Evolutionary conservation across 1,140 invertebrate genomes (phyloP), one percentile per base, ranked within the genome.

Genomic region (Sycophila sp.): DNA sequence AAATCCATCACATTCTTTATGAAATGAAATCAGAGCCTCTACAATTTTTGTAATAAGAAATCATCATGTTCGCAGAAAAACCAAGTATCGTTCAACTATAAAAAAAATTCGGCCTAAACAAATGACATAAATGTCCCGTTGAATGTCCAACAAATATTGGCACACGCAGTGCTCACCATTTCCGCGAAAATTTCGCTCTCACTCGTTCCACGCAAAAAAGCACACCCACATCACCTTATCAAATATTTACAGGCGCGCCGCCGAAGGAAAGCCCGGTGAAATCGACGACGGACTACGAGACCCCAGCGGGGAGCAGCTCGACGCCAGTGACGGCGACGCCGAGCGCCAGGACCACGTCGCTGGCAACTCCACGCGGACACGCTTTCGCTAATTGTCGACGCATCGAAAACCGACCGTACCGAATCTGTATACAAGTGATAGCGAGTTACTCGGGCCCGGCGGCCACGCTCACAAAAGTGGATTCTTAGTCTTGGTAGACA

Each of bases 331-430:
- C 53, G 19, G 36, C 53, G 53, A 56, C 53, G 30, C 7, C 2
- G 45, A 26, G 2, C 17, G 15, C 6, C 7, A 13, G 53, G 17
- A 11, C 22, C 17, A 13, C 8, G 22, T 4, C 22, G 49, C 15
- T 26, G 22, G 5, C 49, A 26, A 22, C 22, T 0, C 13, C 26
- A 28, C 6, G 6, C 30, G 19, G 47, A 66, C 58, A 58, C 28
- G 40, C 55, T 49, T 68, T 68, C 40, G 38, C 55, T 51, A 49
- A 68, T 68, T 59, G 55, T 13, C 26, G 38, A 51, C 55, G 7
- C 28, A 34, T 47, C 5, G 38, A 56, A 45, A 55, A 53, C 22
- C 28, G 34, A 15, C 1, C 10, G 7, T 60, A 42, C 38, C 6
- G n/a, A 15, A 55, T 65, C 34, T 65, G 34, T 55, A 55, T 40